Evolutionary conservation across 2,888 invertebrate species (phyloP).

Genomic region (Sesia apiformis): DNA sequence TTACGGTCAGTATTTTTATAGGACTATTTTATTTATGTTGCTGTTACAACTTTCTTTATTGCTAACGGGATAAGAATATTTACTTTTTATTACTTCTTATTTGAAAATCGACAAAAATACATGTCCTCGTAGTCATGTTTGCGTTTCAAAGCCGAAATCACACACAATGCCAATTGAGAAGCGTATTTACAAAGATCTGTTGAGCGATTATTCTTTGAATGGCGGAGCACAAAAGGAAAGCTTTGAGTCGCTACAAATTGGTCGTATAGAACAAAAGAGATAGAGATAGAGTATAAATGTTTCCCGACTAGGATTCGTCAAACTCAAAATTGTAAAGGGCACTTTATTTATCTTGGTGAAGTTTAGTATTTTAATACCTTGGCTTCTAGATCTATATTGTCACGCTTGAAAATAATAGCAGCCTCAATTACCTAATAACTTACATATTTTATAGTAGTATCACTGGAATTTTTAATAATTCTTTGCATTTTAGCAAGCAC

Average conservation of each 20-base stretch:
- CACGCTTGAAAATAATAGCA: too few relatives aligned
- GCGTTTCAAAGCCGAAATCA: neutral
- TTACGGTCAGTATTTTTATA: neutral
- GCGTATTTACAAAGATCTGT: constrained; percentile 12
- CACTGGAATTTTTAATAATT: too few relatives aligned
- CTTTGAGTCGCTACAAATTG: constrained; percentile 24
- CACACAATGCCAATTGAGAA: constrained; percentile 7
- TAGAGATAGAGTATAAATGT: constrained; percentile 27
- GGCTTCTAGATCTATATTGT: too few relatives aligned
- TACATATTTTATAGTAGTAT: too few relatives aligned
- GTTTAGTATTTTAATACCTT: too few relatives aligned
- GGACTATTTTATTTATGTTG: neutral
- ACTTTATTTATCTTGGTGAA: neutral
- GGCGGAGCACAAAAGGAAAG: constrained; percentile 11
- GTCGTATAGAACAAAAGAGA: constrained; percentile 27
- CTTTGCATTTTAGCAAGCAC: too few relatives aligned
- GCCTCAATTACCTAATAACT: too few relatives aligned
- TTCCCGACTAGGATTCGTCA: constrained; percentile 15
- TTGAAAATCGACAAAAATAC: neutral
- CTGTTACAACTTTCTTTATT: neutral
- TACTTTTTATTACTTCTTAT: neutral
- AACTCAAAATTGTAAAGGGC: neutral
- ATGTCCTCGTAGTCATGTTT: neutral
- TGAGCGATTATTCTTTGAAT: constrained; percentile 13
- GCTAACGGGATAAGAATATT: neutral